Base-by-base conservation (phyloP, 2,888 invertebrate species). In the Drosophila borealis region DNA sequence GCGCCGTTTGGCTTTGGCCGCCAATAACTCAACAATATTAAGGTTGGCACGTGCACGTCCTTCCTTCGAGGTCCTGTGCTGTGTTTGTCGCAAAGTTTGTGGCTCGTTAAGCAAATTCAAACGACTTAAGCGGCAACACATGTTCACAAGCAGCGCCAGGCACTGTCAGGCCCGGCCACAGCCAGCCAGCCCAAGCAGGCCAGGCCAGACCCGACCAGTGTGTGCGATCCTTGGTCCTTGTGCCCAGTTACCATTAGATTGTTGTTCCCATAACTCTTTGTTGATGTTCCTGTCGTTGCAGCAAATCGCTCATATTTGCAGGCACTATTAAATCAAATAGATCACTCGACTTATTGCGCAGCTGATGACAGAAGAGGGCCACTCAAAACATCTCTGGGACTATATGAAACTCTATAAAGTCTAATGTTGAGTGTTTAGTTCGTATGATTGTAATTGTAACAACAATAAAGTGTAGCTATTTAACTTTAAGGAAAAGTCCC, bases 21-120 rank as follows among this genome's bases (percentile, higher is more conserved):
- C 82, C 89, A 86, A 86, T 89, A 86, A 88, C 88, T 86, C 89
- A 88, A 74, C 85, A 89, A 88, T 86, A 88, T 86, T 88, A 88
- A 86, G 86, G 88, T 69, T 83, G 86, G 82, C 88, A 82, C 85
- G 85, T 81, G 85, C 55, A 45, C 68, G 66, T 66, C 78, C 78
- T 83, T 64, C 68, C 73, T 39, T 72, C 45, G 41, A 39, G 45
- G 51, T 50, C 53, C 61, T 54, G 39, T 62, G 63, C 76, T 66
- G 49, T 70, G 81, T 87, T 84, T 89, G 89, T 89, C 88, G 78
- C 89, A 87, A 86, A 89, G 80, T 88, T 88, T 84, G 88, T 82
- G 83, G 83, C 89, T 89, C 89, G 88, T 88, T 89, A 88, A 86
- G 88, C 88, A 85, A 88, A 89, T 86, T 88, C 88, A 78, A 86